Evolutionary conservation across 92 coral and sea anemone genomes (phyloP).

Genomic region (Anthopleura xanthogrammica): DNA sequence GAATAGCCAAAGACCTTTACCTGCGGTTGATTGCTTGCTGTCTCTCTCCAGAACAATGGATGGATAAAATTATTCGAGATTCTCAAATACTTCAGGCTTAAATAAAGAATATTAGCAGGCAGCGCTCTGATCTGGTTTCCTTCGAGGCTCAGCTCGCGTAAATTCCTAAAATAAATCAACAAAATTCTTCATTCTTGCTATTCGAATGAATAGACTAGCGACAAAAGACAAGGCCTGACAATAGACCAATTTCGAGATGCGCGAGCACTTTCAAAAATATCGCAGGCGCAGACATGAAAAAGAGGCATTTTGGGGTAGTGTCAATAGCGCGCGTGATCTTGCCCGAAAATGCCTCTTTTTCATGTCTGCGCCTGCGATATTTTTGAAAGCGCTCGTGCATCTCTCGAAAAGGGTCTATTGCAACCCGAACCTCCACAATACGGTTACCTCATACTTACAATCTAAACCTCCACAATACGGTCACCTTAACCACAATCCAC

Average conservation of each 20-base stretch:
- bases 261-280: too few species aligned
- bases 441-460: not conserved
- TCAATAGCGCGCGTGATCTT: too few species aligned
- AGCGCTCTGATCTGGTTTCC: constrained; percentile 94
- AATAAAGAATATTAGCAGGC: constrained; percentile 63
- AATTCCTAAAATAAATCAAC: constrained; percentile 40
- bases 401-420: too few species aligned
- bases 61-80: constrained; percentile 78
- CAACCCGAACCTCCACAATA: not conserved
- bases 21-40: constrained; percentile 86
- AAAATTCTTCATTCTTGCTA: not conserved
- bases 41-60: constrained; percentile 94
- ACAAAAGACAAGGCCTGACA: too few species aligned
- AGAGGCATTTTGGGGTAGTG: too few species aligned
- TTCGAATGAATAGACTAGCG: too few species aligned
- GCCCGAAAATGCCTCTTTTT: too few species aligned
- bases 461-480: not conserved
- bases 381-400: too few species aligned
- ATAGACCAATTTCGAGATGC: too few species aligned
- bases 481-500: not conserved
- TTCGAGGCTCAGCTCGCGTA: constrained; percentile 76
- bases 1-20: constrained; percentile 23
- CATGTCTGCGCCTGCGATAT: too few species aligned
- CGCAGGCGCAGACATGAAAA: too few species aligned
- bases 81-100: constrained; percentile 66